Evolutionary conservation across 53 echinoderm and acorn worm genomes (phyloP).

Genomic region (Patiria pectinifera): DNA sequence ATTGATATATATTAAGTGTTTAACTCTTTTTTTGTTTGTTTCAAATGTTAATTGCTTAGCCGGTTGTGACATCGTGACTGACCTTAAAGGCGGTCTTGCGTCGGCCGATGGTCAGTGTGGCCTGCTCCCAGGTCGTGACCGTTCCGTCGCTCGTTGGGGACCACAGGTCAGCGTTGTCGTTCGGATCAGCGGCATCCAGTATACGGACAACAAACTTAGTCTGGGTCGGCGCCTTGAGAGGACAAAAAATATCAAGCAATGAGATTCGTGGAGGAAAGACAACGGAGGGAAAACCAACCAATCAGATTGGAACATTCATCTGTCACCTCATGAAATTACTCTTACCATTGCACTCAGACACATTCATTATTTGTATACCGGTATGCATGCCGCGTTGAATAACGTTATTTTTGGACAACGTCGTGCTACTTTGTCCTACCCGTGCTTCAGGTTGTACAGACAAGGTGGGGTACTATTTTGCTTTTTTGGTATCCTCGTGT

Average conservation of each 20-base stretch:
- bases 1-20: too few relatives aligned
- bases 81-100: constrained; percentile 65
- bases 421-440: too few relatives aligned
- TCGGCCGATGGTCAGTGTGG: constrained; percentile 71
- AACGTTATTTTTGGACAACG: too few relatives aligned
- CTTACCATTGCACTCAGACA: too few relatives aligned
- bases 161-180: constrained; percentile 49
- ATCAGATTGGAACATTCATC: too few relatives aligned
- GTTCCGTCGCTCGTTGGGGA: constrained; percentile 47
- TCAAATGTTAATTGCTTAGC: too few relatives aligned
- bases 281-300: not conserved
- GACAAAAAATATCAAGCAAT: not conserved
- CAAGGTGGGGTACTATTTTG: too few relatives aligned
- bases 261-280: not conserved
- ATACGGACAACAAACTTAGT: constrained; percentile 21
- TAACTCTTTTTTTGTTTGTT: not conserved
- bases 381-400: too few relatives aligned
- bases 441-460: too few relatives aligned
- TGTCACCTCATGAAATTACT: too few relatives aligned
- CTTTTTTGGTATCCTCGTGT: too few relatives aligned
- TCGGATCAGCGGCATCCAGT: constrained; percentile 41
- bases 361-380: too few relatives aligned
- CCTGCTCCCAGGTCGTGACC: constrained; percentile 64
- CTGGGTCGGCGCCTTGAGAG: constrained; percentile 6
- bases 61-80: not conserved